Evolutionary conservation across 2,888 invertebrate genomes (phyloP).

Genomic region (Drosophila conformis): DNA sequence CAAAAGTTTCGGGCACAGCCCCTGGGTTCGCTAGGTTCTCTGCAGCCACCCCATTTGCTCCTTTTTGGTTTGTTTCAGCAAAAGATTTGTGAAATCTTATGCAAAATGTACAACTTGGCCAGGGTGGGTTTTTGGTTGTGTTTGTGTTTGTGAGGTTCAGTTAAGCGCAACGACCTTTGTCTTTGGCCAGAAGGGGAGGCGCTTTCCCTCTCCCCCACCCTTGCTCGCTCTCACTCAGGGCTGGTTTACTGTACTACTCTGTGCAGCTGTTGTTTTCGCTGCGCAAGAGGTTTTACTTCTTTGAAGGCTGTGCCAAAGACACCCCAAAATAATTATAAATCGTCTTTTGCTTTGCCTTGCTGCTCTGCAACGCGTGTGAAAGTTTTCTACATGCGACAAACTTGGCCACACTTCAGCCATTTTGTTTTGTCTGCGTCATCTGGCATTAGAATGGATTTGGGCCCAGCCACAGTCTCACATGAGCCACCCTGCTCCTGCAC

Average conservation of each 20-base stretch:
- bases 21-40: constrained; percentile 3
- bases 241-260: constrained; percentile 27
- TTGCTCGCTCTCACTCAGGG: neutral
- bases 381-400: constrained; percentile 49
- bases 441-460: constrained; percentile 33
- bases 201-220: constrained; percentile 39
- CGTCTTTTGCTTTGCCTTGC: constrained; percentile 42
- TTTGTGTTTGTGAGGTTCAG: constrained; percentile 50
- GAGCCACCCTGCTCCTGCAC: constrained; percentile 2
- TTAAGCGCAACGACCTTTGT: constrained; percentile 79
- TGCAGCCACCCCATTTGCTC: constrained; percentile 56
- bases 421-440: constrained; percentile 60
- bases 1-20: constrained; percentile 57
- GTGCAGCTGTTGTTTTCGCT: constrained; percentile 72
- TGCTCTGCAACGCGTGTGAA: constrained; percentile 74
- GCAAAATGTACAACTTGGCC: constrained; percentile 67
- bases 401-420: constrained; percentile 75
- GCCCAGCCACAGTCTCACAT: constrained; percentile 13
- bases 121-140: constrained; percentile 45
- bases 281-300: constrained; percentile 47
- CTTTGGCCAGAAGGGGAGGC: constrained; percentile 49
- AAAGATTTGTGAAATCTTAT: constrained; percentile 69
- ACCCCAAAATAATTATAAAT: constrained; percentile 63
- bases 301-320: constrained; percentile 57
- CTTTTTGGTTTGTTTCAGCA: constrained; percentile 16